Evolutionary conservation across 1,140 invertebrate species (phyloP), one percentile per base, ranked within the genome.

Genomic region (Trichonephila clavipes): DNA sequence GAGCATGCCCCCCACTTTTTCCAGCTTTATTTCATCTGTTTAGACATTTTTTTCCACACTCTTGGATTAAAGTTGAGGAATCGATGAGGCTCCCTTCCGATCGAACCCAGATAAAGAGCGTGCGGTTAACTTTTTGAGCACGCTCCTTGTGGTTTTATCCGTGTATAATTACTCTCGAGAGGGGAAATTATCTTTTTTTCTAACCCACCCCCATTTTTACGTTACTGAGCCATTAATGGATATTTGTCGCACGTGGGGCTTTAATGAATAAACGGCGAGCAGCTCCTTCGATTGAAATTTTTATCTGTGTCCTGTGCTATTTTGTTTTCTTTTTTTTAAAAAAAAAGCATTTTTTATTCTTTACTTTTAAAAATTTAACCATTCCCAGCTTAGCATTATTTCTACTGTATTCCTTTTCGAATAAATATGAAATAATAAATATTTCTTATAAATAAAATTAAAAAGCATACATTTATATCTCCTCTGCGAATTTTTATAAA

Each of bases 21-120:
- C n/a, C 66, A 69, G n/a, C 66, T 14, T 69, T 69, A 24, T 69
- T 69, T 69, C 24, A 24, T 69, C 66, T 69, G 66, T 69, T 69
- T 69, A 69, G 66, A 8, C 10, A 66, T 28, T 69, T 4, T 24
- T 24, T 69, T 4, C 66, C 66, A 2, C n/a, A 7, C 3, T 28
- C 24, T 66, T 69, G 66, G 66, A 69, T 69, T 69, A 69, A 69
- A 69, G 24, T 24, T 24, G 3, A 69, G n/a, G n/a, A 69, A 69
- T 69, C 66, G 66, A 69, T 69, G 66, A 4, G 64, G 6, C 24
- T n/a, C 24, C 64, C 24, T 66, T 66, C 21, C 21, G 64, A 66
- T 66, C 24, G 21, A 66, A 66, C 24, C 10, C 24, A 69, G 66
- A 69, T 69, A 69, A 24, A 2, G 66, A 69, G 66, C 21, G 24